A percentile compares a stretch with the other conserved stretches of the same genome.
Conservation (phyloP, 2,113 vertebrate genomes). For the Ammodramus savannarum region DNA sequence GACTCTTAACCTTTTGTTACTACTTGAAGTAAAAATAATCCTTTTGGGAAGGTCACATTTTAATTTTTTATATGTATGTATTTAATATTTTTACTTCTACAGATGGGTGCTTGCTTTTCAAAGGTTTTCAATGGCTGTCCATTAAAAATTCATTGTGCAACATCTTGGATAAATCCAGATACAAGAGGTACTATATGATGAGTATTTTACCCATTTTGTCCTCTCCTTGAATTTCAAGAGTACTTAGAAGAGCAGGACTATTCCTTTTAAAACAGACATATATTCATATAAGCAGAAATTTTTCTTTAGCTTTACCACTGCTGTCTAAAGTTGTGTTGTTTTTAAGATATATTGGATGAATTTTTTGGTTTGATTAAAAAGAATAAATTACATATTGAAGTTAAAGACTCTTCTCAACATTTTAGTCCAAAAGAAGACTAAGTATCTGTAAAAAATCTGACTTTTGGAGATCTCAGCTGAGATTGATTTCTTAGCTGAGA, state of each 20-base stretch:
- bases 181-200: constrained; percentile 83
- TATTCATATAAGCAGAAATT: neutral
- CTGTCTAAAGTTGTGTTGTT: neutral
- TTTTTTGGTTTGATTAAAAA: neutral
- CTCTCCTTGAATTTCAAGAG: neutral
- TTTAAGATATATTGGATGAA: neutral
- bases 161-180: constrained; percentile 98
- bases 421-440: neutral
- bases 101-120: constrained; percentile 99
- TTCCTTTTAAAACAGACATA: neutral
- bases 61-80: neutral
- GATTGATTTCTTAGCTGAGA: neutral
- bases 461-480: neutral
- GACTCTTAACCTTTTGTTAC: neutral
- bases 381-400: neutral
- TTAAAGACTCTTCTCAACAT: neutral
- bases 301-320: neutral
- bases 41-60: neutral
- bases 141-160: constrained; percentile 96
- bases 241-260: neutral
- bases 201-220: neutral
- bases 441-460: neutral
- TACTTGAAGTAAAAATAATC: neutral
- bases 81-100: constrained; percentile 30
- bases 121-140: constrained; percentile 99